Evolutionary conservation across 1,140 invertebrate genomes (phyloP).

Genomic region (Wasmannia auropunctata): DNA sequence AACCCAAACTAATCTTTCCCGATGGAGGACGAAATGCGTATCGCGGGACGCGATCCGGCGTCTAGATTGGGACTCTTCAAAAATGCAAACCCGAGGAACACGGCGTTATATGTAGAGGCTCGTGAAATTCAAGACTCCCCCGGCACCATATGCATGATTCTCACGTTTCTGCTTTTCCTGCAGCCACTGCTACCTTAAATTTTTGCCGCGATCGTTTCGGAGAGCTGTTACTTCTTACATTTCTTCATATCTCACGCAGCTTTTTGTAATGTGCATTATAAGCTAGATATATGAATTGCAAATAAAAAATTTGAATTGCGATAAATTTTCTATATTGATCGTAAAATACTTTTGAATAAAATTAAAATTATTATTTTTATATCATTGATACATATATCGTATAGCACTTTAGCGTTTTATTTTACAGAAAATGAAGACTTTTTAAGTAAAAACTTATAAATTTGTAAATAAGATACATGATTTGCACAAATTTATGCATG

Average conservation of each 20-base stretch:
- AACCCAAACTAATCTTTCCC: slow-evolving; percentile 2
- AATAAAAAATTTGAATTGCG: neutral
- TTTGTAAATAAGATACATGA: neutral
- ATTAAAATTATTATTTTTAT: neutral
- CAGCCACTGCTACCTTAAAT: neutral
- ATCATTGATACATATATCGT: neutral
- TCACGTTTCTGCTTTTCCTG: slow-evolving; percentile 37
- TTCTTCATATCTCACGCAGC: neutral
- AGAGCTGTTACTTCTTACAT: neutral
- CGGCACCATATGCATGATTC: slow-evolving; percentile 43
- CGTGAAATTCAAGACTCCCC: slow-evolving; percentile 59
- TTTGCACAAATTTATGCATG: neutral
- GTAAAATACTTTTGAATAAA: neutral
- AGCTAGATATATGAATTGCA: neutral
- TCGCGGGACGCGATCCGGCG: slow-evolving; percentile 29
- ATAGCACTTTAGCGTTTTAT: neutral
- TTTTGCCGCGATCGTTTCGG: slow-evolving; percentile 12
- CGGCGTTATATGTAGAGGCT: slow-evolving; percentile 34
- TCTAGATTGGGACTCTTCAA: slow-evolving; percentile 44
- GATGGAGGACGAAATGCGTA: slow-evolving; percentile 29
- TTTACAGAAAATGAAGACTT: neutral
- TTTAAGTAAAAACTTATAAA: neutral
- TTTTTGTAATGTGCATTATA: neutral
- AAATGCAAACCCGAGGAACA: slow-evolving; percentile 50
- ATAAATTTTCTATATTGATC: neutral